Evolutionary conservation across 2,888 invertebrate species (phyloP).

Genomic region (Lepidochrysops patricia): DNA sequence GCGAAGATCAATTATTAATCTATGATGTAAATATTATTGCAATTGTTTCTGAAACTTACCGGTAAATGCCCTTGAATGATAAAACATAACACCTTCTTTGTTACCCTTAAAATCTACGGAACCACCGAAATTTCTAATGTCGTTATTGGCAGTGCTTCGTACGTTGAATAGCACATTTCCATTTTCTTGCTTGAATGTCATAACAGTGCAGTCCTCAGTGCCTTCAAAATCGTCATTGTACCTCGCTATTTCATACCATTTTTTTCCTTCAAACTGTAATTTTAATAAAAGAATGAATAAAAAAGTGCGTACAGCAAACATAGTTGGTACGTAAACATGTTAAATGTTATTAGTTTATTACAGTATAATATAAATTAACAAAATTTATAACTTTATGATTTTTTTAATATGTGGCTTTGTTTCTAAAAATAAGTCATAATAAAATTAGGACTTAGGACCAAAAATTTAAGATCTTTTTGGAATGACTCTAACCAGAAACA

Average conservation of each 20-base stretch:
- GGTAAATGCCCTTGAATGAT: neutral
- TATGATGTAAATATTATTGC: too few species aligned
- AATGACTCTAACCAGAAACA: too few species aligned
- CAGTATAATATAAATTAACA: too few species aligned
- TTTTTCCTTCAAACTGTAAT: neutral
- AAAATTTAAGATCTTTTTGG: too few species aligned
- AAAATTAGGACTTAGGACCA: too few species aligned
- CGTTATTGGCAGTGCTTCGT: neutral
- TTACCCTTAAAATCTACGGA: neutral
- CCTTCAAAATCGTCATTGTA: constrained; percentile 9
- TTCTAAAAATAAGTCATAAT: too few species aligned
- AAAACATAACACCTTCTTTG: neutral
- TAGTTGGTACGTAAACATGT: too few species aligned
- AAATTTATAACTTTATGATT: too few species aligned
- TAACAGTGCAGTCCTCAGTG: neutral
- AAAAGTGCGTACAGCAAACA: too few species aligned
- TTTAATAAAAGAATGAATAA: neutral
- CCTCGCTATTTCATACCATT: constrained; percentile 5
- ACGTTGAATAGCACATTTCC: neutral
- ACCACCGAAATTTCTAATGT: neutral
- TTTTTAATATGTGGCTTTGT: too few species aligned
- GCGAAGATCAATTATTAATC: too few species aligned
- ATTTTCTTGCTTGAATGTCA: neutral
- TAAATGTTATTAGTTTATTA: too few species aligned
- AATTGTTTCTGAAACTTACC: neutral